Evolutionary conservation across 2,888 invertebrate genomes (phyloP).

Genomic region (Hemicrepidius hirtus): DNA sequence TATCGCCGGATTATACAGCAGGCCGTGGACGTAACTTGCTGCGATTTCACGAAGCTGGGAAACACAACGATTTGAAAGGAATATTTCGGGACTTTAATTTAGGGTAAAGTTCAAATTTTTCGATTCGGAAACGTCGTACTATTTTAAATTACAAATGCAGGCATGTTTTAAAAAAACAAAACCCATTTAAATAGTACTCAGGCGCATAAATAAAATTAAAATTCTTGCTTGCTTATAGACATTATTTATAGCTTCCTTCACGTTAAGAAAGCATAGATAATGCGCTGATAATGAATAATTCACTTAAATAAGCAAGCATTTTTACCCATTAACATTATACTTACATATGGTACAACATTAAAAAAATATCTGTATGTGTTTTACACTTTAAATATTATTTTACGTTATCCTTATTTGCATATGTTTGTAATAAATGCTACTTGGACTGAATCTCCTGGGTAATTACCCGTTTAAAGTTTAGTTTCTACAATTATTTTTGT

Average conservation of each 20-base stretch:
- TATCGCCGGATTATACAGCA: constrained; percentile 64
- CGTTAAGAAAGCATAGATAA: constrained; percentile 59
- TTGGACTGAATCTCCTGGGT: constrained; percentile 34
- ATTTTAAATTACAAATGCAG: constrained; percentile 24
- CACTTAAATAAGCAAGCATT: constrained; percentile 51
- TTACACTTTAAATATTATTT: constrained; percentile 24
- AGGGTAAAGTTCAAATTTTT: no score
- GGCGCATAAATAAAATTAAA: constrained; percentile 43
- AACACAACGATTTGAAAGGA: no score
- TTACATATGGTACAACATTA: constrained; percentile 45
- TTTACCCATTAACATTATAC: constrained; percentile 47
- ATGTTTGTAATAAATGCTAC: constrained; percentile 7
- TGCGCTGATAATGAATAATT: constrained; percentile 59
- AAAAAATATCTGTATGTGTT: constrained; percentile 39
- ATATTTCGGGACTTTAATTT: neutral
- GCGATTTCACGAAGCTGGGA: constrained; percentile 37
- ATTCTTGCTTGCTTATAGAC: constrained; percentile 53
- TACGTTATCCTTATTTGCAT: constrained; percentile 19
- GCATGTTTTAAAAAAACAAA: constrained; percentile 33
- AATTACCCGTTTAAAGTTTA: constrained; percentile 29
- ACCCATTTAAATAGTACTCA: constrained; percentile 40
- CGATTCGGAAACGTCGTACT: no score
- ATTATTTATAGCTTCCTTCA: constrained; percentile 62
- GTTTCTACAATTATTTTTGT: constrained; percentile 7
- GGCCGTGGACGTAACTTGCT: constrained; percentile 47